Evolutionary conservation across 2,888 invertebrate genomes (phyloP).

Genomic region (Calephelis perditalis): DNA sequence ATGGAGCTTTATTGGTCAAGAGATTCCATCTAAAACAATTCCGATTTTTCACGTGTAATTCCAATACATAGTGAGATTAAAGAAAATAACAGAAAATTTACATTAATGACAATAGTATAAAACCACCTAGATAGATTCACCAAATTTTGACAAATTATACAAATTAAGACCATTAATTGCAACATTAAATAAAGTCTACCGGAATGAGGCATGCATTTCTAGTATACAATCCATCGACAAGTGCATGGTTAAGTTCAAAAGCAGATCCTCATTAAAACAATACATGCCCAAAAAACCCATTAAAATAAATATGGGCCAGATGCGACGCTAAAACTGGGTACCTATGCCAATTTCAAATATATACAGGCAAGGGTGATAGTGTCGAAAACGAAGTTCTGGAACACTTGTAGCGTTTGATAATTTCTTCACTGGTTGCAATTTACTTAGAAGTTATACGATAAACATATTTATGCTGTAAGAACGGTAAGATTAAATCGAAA

Average conservation of each 20-base stretch:
- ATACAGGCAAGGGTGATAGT: conserved; percentile 32
- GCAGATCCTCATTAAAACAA: conserved; percentile 27
- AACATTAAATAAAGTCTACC: neutral
- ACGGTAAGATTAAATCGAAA: conserved; percentile 35
- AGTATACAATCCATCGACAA: conserved; percentile 27
- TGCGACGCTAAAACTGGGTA: conserved; percentile 10
- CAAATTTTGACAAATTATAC: neutral
- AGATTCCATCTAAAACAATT: neutral
- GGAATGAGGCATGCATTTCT: conserved; percentile 2
- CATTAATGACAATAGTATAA: neutral
- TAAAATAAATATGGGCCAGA: conserved; percentile 3
- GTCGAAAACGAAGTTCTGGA: conserved; percentile 30
- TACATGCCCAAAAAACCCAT: conserved; percentile 27
- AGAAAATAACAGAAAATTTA: neutral
- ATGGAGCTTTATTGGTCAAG: neutral
- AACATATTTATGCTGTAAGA: conserved; percentile 34
- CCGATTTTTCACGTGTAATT: neutral
- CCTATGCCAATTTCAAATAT: conserved; percentile 30
- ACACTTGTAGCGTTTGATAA: conserved; percentile 38
- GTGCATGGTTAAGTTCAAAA: conserved; percentile 30
- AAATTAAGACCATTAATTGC: neutral
- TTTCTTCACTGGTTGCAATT: conserved; percentile 35
- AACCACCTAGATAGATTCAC: neutral
- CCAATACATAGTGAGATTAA: neutral
- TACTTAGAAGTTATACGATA: conserved; percentile 33